Evolutionary conservation across 2,797 vertebrate species (phyloP).

Genomic region (Varecia variegata): DNA sequence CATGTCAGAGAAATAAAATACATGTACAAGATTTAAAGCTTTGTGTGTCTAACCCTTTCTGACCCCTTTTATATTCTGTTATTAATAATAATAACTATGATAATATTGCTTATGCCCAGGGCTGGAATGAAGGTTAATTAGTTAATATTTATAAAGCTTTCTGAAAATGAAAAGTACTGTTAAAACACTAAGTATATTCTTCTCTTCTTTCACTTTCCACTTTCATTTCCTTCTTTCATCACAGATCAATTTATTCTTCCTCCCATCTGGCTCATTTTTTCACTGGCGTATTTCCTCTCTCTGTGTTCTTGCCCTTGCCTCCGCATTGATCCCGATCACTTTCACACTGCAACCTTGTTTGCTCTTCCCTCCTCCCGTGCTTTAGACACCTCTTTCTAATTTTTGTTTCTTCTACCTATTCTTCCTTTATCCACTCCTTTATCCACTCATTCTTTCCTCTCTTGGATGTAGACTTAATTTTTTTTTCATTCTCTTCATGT

Average conservation of each 20-base stretch:
- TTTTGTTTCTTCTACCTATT: background rate
- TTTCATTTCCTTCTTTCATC: conserved; percentile 58
- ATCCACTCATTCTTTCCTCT: background rate
- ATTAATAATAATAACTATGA: conserved; percentile 73
- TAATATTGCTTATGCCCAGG: conserved; percentile 62
- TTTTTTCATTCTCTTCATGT: background rate
- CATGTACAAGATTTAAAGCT: conserved; percentile 65
- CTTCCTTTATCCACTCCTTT: background rate
- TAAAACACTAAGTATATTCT: conserved; percentile 55
- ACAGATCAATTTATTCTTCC: conserved; percentile 32
- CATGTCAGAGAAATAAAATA: conserved; percentile 62
- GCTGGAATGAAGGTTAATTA: conserved; percentile 69
- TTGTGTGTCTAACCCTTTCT: conserved; percentile 61
- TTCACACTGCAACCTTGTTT: background rate
- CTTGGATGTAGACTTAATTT: background rate
- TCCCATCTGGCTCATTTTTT: background rate
- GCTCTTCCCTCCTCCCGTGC: background rate
- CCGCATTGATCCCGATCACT: background rate
- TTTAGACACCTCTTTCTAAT: background rate
- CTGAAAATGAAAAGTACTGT: conserved; percentile 66
- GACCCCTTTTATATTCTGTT: conserved; percentile 64
- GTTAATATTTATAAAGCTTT: conserved; percentile 73
- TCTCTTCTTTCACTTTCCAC: conserved; percentile 34
- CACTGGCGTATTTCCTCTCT: background rate
- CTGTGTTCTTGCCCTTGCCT: background rate